Conservation (phyloP, 64 coral and sea anemone species). For the Porites lutea region DNA sequence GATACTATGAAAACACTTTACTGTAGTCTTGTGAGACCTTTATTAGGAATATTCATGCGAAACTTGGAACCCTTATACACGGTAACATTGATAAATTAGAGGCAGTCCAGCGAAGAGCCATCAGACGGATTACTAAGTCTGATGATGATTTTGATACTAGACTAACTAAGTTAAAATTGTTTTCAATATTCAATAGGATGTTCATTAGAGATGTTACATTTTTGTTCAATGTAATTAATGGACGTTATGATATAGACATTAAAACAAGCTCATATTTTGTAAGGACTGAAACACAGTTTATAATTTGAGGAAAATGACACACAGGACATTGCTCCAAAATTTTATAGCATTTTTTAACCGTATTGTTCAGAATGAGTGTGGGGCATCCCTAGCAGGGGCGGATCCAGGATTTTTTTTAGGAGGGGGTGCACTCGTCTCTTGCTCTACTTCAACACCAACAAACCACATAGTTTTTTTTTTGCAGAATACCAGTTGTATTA, state of each 20-base stretch:
- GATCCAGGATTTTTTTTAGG: too few relatives aligned
- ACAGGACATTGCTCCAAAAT: too few relatives aligned
- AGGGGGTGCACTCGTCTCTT: too few relatives aligned
- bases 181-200: conserved; percentile 28
- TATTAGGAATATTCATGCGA: not conserved
- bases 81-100: conserved; percentile 14
- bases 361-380: too few relatives aligned
- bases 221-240: conserved; percentile 37
- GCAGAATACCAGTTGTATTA: too few relatives aligned
- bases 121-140: conserved; percentile 35
- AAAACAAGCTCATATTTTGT: not conserved
- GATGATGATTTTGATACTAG: conserved; percentile 59
- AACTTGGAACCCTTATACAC: conserved; percentile 14
- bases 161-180: conserved; percentile 6
- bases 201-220: conserved; percentile 27
- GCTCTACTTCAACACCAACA: too few relatives aligned
- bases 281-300: too few relatives aligned
- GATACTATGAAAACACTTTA: conserved; percentile 5
- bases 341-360: too few relatives aligned
- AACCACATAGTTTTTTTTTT: too few relatives aligned
- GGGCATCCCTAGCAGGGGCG: too few relatives aligned
- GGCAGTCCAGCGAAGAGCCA: conserved; percentile 3
- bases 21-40: not conserved
- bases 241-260: conserved; percentile 7
- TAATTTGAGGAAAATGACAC: too few relatives aligned